Evolutionary conservation across 1,140 invertebrate species (phyloP).

Genomic region (Megalopta genalis): DNA sequence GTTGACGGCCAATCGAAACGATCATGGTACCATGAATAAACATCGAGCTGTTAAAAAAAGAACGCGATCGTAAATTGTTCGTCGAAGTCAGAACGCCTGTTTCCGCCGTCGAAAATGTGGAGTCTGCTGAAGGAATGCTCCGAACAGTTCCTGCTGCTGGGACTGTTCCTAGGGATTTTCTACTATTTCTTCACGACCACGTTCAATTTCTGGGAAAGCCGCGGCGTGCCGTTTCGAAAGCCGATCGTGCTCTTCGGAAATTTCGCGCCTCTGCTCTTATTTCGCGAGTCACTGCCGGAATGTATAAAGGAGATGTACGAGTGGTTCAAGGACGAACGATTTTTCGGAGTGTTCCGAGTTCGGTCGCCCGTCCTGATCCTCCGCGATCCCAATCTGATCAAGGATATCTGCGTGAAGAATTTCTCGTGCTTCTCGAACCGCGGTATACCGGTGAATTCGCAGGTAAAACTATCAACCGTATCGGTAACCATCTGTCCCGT

Average conservation of each 20-base stretch:
- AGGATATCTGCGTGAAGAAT: constrained; percentile 79
- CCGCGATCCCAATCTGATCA: constrained; percentile 80
- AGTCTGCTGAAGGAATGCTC: constrained; percentile 17
- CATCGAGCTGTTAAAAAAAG: too few relatives aligned
- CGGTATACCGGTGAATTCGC: constrained; percentile 66
- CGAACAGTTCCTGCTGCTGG: constrained; percentile 51
- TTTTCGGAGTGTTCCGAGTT: constrained; percentile 78
- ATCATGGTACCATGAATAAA: too few relatives aligned
- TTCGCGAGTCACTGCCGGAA: constrained; percentile 69
- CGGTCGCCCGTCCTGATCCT: constrained; percentile 78
- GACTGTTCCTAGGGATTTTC: constrained; percentile 44
- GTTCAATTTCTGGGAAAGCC: constrained; percentile 77
- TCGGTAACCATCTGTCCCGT: too few relatives aligned
- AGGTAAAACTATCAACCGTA: constrained; percentile 41
- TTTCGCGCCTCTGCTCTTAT: constrained; percentile 66
- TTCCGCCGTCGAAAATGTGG: constrained; percentile 40
- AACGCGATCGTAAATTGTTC: not conserved
- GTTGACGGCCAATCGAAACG: too few relatives aligned
- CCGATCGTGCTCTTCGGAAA: constrained; percentile 79
- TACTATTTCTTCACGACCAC: constrained; percentile 76
- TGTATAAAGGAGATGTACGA: constrained; percentile 74
- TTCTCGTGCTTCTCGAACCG: constrained; percentile 80
- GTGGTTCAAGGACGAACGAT: constrained; percentile 71
- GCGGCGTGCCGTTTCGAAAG: constrained; percentile 73
- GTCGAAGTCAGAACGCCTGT: too few relatives aligned